Evolutionary conservation across 2,888 invertebrate species (phyloP), one percentile per base, ranked within the genome.

Genomic region (Dynastes grantii): DNA sequence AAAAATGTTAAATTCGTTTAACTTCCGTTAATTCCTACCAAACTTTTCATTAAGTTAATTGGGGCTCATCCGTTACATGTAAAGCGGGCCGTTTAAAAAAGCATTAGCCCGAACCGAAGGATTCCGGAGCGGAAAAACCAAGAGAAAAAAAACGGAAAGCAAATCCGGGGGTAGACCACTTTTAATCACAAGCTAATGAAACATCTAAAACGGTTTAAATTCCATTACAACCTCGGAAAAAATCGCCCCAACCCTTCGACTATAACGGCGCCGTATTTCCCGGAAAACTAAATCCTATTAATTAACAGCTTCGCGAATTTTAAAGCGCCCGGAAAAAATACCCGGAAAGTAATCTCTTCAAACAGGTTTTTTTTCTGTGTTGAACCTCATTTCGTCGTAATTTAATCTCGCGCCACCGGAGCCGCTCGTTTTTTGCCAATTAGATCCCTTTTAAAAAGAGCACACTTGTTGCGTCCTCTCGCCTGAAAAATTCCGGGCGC

Each of bases 401-500:
- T 70, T 70, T 70, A 70, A 70, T 70, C 70, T 13, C 29, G 11
- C 49, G 40, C 49, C 6, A 6, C 16, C 55, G 55, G 55, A 16
- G 51, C 61, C 16, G 55, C 49, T 32, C 27, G 53, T 55, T 64
- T 67, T 55, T 64, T 32, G 71, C 71, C 61, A 80, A 80, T 82
- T 81, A 81, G n/a, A 76, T 77, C 76, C 65, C 16, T 76, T n/a
- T n/a, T 55, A n/a, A 11, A n/a, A 55, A 77, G 84, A 83, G 82
- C 79, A 29, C 83, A 86, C 86, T 85, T 86, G 86, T 86, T 86
- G 86, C 64, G 76, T 16, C 11, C 55, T n/a, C 63, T 58, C 49
- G 16, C 83, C 79, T 80, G 79, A 82, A 84, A 83, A 81, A 80
- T 79, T 63, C n/a, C 45, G 37, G 27, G 2, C 22, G 16, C 65